Percentiles rank a stretch among this genome's conserved stretches.
Evolutionary conservation across 1,140 invertebrate genomes (phyloP).

Genomic region (Tetramorium parvispinum): DNA sequence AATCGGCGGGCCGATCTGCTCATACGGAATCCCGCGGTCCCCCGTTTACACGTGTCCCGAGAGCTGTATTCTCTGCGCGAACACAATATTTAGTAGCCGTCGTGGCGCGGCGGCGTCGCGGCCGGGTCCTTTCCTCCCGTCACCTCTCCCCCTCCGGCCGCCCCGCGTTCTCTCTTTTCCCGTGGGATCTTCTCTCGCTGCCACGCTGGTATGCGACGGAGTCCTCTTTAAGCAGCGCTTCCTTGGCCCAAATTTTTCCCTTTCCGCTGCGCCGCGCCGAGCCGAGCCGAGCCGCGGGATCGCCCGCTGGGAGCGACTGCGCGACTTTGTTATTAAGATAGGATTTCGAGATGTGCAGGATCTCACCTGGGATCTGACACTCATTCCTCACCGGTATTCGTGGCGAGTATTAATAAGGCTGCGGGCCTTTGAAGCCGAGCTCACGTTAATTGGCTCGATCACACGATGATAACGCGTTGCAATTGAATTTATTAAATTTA

Average conservation of each 20-base stretch:
- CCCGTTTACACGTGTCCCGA: constrained; percentile 84
- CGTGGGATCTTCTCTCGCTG: constrained; percentile 68
- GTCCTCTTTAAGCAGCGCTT: constrained; percentile 47
- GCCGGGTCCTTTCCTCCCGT: constrained; percentile 60
- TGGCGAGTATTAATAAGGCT: constrained; percentile 14
- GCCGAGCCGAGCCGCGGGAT: not conserved
- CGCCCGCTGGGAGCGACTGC: constrained; percentile 15
- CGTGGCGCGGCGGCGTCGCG: constrained; percentile 49
- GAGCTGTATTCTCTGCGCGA: constrained; percentile 83
- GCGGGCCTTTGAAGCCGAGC: not conserved
- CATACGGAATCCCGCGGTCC: constrained; percentile 83
- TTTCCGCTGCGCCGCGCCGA: not conserved
- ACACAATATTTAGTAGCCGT: constrained; percentile 83
- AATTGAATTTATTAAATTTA: not conserved
- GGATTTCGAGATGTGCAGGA: constrained; percentile 28
- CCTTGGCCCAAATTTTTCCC: constrained; percentile 66
- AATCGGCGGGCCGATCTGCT: constrained; percentile 84
- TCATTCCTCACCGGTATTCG: not conserved
- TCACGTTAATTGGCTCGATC: constrained; percentile 28
- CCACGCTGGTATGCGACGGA: constrained; percentile 67
- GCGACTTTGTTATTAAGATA: constrained; percentile 58
- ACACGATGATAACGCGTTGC: not conserved
- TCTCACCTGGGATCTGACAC: not conserved
- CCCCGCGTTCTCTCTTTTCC: constrained; percentile 45
- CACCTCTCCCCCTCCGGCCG: not conserved